Evolutionary conservation across 1,140 invertebrate species (phyloP).

Genomic region (Wiebesia pumilae): DNA sequence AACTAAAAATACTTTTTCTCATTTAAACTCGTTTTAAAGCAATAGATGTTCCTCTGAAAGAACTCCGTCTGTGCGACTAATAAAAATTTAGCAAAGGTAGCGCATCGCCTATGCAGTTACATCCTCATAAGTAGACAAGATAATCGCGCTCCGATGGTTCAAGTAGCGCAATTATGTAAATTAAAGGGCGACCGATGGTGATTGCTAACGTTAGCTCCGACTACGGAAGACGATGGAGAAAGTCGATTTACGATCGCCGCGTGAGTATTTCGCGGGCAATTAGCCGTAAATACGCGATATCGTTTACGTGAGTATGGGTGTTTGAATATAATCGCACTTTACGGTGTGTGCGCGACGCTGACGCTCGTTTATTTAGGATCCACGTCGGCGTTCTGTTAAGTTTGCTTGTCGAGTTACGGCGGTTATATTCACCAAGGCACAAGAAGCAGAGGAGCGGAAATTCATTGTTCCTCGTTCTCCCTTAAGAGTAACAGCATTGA

Average conservation of each 20-base stretch:
- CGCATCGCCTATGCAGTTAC: neutral
- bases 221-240: neutral
- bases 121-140: neutral
- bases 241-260: conserved; percentile 18
- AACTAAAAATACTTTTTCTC: neutral
- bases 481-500: neutral
- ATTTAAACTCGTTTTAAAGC: neutral
- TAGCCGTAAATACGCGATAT: conserved; percentile 18
- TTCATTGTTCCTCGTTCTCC: neutral
- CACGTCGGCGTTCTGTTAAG: neutral
- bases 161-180: conserved; percentile 13
- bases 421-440: neutral
- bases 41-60: too few species aligned
- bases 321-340: neutral
- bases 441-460: neutral
- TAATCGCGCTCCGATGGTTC: neutral
- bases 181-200: neutral
- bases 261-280: conserved; percentile 12
- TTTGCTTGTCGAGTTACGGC: conserved; percentile 7
- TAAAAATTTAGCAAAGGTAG: neutral
- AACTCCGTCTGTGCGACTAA: neutral
- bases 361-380: conserved; percentile 21
- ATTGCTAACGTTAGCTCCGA: neutral
- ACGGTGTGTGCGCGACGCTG: neutral
- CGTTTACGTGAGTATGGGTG: neutral